Evolutionary conservation across 2,113 vertebrate species (phyloP).

Genomic region (Psophia crepitans): DNA sequence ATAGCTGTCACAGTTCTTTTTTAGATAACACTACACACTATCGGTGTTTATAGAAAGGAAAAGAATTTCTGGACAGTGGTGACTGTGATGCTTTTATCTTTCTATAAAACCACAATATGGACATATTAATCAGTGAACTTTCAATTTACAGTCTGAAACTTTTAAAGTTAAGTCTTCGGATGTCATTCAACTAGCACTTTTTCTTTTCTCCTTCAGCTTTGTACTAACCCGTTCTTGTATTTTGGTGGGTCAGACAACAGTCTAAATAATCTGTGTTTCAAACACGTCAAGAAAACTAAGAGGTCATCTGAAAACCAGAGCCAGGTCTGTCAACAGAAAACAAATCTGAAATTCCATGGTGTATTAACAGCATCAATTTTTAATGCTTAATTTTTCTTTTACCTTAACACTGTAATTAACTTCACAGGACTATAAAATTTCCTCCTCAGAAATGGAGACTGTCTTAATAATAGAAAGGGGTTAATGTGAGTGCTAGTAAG

Average conservation of each 20-base stretch:
- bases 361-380: neutral
- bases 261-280: neutral
- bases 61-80: constrained; percentile 15
- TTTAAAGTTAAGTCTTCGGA: constrained; percentile 23
- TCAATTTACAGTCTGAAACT: constrained; percentile 49
- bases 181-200: neutral
- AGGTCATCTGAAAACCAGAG: neutral
- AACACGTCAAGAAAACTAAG: neutral
- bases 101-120: constrained; percentile 34
- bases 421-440: neutral
- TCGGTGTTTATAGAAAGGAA: constrained; percentile 12
- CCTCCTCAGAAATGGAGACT: neutral
- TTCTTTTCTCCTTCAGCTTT: neutral
- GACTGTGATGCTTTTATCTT: constrained; percentile 52
- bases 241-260: neutral
- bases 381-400: neutral
- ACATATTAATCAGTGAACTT: constrained; percentile 36
- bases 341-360: neutral
- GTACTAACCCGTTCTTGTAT: neutral
- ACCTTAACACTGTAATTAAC: neutral
- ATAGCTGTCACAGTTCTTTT: neutral
- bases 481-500: neutral
- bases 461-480: neutral
- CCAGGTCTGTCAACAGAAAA: neutral
- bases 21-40: neutral